Evolutionary conservation across 1,140 invertebrate species (phyloP).

Genomic region (Steinernema feltiae): DNA sequence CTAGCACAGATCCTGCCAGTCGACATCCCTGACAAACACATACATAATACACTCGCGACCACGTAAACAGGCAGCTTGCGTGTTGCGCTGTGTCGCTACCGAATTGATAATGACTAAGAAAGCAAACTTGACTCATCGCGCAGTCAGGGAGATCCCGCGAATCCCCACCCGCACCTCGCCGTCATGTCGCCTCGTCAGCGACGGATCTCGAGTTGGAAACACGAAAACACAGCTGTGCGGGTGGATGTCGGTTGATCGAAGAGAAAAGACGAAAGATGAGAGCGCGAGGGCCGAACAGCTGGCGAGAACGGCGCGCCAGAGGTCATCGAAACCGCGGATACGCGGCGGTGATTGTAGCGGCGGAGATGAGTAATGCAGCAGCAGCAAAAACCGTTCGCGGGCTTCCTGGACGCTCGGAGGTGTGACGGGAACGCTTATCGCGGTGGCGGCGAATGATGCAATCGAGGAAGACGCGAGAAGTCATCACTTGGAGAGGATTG

Average conservation of each 20-base stretch:
- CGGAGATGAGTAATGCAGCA: background rate
- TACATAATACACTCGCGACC: too few species aligned
- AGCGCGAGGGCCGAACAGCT: background rate
- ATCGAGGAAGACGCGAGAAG: too few species aligned
- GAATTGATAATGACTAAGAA: too few species aligned
- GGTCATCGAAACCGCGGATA: background rate
- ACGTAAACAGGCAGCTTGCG: too few species aligned
- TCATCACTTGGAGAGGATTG: too few species aligned
- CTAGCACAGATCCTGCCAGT: too few species aligned
- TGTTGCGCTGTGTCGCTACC: too few species aligned
- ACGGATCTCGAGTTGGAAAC: background rate
- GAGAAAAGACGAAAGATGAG: background rate
- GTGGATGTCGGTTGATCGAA: background rate
- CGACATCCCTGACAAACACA: too few species aligned
- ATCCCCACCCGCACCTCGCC: background rate
- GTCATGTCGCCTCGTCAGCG: background rate
- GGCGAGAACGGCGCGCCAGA: background rate
- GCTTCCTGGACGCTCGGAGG: background rate
- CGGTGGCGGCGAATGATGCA: too few species aligned
- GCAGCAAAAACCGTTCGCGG: background rate
- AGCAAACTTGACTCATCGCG: too few species aligned
- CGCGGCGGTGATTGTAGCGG: too few species aligned
- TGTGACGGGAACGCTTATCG: background rate
- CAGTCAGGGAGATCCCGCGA: too few species aligned
- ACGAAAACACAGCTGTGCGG: slow-evolving; percentile 15